A percentile compares a stretch with the other conserved stretches of the same genome.
These are phyloP conservation scores for Beaufortia kweichowensis DNA, from an alignment of 2,113 vertebrate genomes.

Conservation along the genomic window DNA sequence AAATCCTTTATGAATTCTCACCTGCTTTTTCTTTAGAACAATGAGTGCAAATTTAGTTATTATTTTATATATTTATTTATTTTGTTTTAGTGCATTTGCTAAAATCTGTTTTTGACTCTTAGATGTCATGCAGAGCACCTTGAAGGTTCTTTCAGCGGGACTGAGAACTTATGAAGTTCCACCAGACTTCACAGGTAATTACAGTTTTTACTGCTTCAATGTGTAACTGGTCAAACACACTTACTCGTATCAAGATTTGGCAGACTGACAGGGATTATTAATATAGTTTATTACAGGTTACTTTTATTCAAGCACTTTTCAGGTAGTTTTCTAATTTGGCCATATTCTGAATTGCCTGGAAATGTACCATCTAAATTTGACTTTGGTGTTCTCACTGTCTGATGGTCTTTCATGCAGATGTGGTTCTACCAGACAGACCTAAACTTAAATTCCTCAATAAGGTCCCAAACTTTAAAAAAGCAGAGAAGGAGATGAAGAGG, in stretches of 20 bases:
- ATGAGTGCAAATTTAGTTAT: too few relatives aligned
- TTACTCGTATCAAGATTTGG: background rate
- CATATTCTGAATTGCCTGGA: too few relatives aligned
- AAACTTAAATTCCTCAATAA: conserved; percentile 90
- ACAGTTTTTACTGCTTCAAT: background rate
- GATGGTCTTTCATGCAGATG: conserved; percentile 65
- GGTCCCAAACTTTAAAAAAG: conserved; percentile 81
- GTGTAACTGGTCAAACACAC: background rate
- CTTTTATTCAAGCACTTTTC: too few relatives aligned
- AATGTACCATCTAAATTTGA: too few relatives aligned
- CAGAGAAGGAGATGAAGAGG: conserved; percentile 77
- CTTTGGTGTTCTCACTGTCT: too few relatives aligned
- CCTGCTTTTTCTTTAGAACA: too few relatives aligned
- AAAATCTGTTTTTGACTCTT: background rate
- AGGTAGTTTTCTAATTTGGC: too few relatives aligned
- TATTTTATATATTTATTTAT: too few relatives aligned
- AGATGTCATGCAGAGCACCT: conserved; percentile 61
- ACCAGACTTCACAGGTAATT: conserved; percentile 82
- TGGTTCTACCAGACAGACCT: conserved; percentile 79
- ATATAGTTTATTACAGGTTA: too few relatives aligned
- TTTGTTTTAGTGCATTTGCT: too few relatives aligned
- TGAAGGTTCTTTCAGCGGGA: conserved; percentile 72
- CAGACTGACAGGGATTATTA: too few relatives aligned
- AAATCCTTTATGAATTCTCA: too few relatives aligned
- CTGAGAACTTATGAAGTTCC: conserved; percentile 76